Base-by-base conservation (phyloP, 2,113 vertebrate species). In the Mastomys coucha region DNA sequence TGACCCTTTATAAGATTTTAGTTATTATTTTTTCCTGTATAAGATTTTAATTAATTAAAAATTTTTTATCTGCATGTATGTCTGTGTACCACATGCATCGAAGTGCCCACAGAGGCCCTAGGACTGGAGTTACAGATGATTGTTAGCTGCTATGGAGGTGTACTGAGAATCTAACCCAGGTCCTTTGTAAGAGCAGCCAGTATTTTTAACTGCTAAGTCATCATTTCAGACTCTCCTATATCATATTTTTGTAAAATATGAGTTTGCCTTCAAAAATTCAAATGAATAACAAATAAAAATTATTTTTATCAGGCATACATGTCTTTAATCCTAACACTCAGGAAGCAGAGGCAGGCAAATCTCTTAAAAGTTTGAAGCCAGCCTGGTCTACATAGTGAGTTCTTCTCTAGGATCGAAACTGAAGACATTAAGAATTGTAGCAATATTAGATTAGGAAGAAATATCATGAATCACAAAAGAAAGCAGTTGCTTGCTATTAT, bases 401-500 rank as follows among this genome's bases (percentile, higher is more conserved):
- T 67, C 82, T 67, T 56, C 53, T 11, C 13, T 6, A 93, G 14
- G 39, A 31, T 69, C 0, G 39, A 33, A 58, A 89, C 78, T 60
- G 70, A 75, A 78, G 31, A 82, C 56, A 72, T 11, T n/a, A 3
- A 76, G 31, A 92, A 51, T 13, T 36, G 60, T 0, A 22, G 78
- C 63, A 85, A 92, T 58, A 91, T 72, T 77, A 89, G 91, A 87
- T 63, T 17, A 88, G 36, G 73, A 75, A 91, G 22, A 93, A 88
- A 81, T n/a, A 63, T 75, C 5, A 69, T 3, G 56, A 31, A 1
- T 28, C 63, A 92, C 69, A 36, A 88, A 86, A 72, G 70, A 78
- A 0, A 77, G 60, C n/a, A 58, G 13, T 81, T 36, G 19, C 2
- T 17, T 60, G 70, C 36, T n/a, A 42, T 0, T 67, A 65, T 70